Base-by-base conservation (phyloP, 2,797 vertebrate species). In the Rhadinocentrus ornatus region DNA sequence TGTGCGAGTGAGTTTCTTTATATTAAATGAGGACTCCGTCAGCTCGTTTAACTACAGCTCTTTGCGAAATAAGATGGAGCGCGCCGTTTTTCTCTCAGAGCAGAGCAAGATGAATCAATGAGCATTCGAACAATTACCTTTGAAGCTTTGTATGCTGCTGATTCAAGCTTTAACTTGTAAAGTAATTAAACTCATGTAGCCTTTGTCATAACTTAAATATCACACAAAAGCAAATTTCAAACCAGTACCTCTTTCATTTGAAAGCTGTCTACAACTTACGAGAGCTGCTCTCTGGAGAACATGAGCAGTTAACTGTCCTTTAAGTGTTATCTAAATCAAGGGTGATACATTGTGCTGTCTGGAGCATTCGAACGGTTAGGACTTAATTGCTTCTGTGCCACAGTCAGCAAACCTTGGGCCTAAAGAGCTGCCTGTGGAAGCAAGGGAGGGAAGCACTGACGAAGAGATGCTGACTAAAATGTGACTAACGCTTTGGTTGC, bases 301-400 rank as follows among this genome's bases (percentile, higher is more conserved):
- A 12, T 3, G 50, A 53, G 63, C 72, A 41, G 48, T 81, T 75
- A 66, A 76, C 65, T 72, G 72, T 79, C 80, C 75, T 82, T 76
- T 81, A 73, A 67, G 59, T 67, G 69, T 73, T 69, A 52, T 71
- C 62, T 64, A 81, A 82, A 66, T 18, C 63, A 35, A 39, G 1
- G 10, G 65, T 78, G 74, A 86, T 69, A 48, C 50, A 66, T 72
- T 35, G 65, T 63, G 53, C 62, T 56, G 80, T 73, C 77, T 75
- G 31, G 35, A 64, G 73, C 68, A 66, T 67, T 72, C 66, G 71
- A 80, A 82, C 64, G 56, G 79, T 77, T 58, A 41, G 70, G 74
- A 75, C 63, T 76, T 82, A 81, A 82, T 81, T 82, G 76, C 76
- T 71, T 82, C 75, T 83, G 55, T 69, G 70, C 65, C 66, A 67